Percentiles rank a stretch among this genome's conserved stretches.
These are phyloP conservation scores for Drosophila miranda DNA, from an alignment of 1,140 invertebrate species.

Conservation along the genomic window DNA sequence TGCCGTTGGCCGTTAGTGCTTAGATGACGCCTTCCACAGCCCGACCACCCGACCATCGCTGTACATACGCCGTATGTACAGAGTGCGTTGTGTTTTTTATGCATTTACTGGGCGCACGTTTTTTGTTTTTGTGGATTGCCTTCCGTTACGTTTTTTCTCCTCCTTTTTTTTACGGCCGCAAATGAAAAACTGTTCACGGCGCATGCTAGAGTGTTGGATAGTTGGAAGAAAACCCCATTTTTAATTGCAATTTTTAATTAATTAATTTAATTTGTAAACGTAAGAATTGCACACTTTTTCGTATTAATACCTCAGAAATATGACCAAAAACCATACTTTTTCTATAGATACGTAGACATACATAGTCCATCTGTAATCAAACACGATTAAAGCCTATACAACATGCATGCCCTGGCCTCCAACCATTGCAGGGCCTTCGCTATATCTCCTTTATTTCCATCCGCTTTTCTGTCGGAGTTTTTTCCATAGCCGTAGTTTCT, in stretches of 20 bases:
- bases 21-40: slow-evolving; percentile 55
- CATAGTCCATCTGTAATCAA: too few species aligned
- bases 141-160: slow-evolving; percentile 19
- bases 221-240: slow-evolving; percentile 48
- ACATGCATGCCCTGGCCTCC: too few species aligned
- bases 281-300: too few species aligned
- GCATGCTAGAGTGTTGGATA: slow-evolving; percentile 36
- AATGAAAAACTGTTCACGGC: slow-evolving; percentile 63
- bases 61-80: slow-evolving; percentile 16
- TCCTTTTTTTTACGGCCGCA: slow-evolving; percentile 41
- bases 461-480: too few species aligned
- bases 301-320: too few species aligned
- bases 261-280: slow-evolving; percentile 39
- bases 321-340: too few species aligned
- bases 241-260: slow-evolving; percentile 81
- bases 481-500: not conserved
- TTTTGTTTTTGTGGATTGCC: slow-evolving; percentile 39
- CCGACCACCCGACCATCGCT: slow-evolving; percentile 9
- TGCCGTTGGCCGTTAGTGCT: slow-evolving; percentile 71
- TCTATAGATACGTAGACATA: too few species aligned
- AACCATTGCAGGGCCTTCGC: too few species aligned
- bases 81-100: slow-evolving; percentile 55
- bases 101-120: slow-evolving; percentile 61
- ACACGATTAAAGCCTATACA: too few species aligned
- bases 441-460: too few species aligned